Conservation (phyloP, 1,140 invertebrate genomes). For the Palaemon carinicauda region DNA sequence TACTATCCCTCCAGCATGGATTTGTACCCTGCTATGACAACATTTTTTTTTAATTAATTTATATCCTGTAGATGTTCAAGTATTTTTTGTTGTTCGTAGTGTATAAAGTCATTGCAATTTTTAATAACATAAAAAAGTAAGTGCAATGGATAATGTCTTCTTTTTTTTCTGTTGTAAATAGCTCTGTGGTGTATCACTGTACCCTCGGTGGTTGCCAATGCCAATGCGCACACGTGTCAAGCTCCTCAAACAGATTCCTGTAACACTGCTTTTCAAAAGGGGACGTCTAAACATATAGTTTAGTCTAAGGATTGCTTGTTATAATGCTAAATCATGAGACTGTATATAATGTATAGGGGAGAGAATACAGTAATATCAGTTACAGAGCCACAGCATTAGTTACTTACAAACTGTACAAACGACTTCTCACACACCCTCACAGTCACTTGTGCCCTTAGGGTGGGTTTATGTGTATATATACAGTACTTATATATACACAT, state of each 20-base stretch:
- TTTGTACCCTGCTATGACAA: constrained; percentile 5
- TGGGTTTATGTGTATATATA: too few species aligned
- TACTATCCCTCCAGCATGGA: neutral
- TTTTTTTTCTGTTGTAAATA: neutral
- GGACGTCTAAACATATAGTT: too few species aligned
- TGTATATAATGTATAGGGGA: too few species aligned
- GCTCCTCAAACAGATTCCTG: neutral
- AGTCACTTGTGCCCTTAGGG: too few species aligned
- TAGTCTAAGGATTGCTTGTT: too few species aligned
- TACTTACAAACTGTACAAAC: too few species aligned
- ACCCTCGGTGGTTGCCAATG: neutral
- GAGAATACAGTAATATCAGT: too few species aligned
- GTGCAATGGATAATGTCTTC: constrained; percentile 35
- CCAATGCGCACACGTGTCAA: neutral
- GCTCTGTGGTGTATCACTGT: constrained; percentile 3
- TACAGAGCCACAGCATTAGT: too few species aligned
- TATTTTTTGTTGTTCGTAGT: constrained; percentile 7
- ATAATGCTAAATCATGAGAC: too few species aligned
- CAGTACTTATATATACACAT: too few species aligned
- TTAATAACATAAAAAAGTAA: constrained; percentile 39
- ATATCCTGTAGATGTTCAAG: constrained; percentile 25
- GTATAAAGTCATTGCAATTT: constrained; percentile 25
- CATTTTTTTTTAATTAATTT: constrained; percentile 1
- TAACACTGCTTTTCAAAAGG: too few species aligned
- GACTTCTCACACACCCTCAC: too few species aligned